Conservation (phyloP, 2,888 invertebrate genomes). For the Thalpophila matura region DNA sequence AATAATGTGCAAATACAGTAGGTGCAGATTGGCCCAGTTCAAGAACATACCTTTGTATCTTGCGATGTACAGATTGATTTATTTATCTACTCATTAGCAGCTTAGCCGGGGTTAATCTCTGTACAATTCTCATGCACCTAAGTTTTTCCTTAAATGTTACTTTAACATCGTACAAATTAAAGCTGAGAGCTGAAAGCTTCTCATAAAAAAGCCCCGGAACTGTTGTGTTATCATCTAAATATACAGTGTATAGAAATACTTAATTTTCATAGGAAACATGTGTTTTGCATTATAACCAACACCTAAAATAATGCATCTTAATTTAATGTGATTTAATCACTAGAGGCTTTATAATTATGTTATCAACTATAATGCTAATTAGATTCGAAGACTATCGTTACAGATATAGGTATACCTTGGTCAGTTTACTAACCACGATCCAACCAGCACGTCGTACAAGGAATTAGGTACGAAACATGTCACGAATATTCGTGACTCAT, state of each 20-base stretch:
- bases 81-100: constrained; percentile 21
- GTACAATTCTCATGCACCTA: constrained; percentile 4
- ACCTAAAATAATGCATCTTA: constrained; percentile 4
- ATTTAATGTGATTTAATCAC: no score
- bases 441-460: constrained; percentile 5
- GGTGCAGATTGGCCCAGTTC: constrained; percentile 57
- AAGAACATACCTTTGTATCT: constrained; percentile 16
- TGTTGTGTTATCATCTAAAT: no score
- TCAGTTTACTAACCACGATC: constrained; percentile 13
- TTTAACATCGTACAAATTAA: constrained; percentile 42
- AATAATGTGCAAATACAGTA: constrained; percentile 43
- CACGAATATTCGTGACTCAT: constrained; percentile 36
- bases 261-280: no score
- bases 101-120: constrained; percentile 1
- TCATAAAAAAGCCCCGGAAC: constrained; percentile 12
- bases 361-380: not conserved
- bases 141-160: constrained; percentile 6
- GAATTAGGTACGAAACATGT: constrained; percentile 4
- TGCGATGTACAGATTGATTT: constrained; percentile 22
- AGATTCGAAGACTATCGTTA: constrained; percentile 19
- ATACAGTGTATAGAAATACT: no score
- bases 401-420: not conserved
- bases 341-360: not conserved
- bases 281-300: not conserved
- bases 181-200: constrained; percentile 41